Evolutionary conservation across 2,888 invertebrate species (phyloP), one percentile per base, ranked within the genome.

Genomic region (Agrochola macilenta): DNA sequence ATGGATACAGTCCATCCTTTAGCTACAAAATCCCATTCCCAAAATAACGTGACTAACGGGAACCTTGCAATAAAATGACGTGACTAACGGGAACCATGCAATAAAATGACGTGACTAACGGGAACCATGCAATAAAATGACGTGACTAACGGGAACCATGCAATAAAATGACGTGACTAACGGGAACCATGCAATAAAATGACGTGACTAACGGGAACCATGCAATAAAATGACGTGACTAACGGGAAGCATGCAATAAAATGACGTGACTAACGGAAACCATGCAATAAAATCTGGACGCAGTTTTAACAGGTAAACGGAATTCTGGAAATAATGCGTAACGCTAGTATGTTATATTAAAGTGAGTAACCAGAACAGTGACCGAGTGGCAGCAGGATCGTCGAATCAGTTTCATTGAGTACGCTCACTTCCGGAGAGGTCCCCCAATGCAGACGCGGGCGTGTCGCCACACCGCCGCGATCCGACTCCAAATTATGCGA

Each of bases 321-420:
- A 60, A 54, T 79, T 83, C 49, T 43, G 49, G 58, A 39, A 80
- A 74, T 65, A 70, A 72, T 83, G 78, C 85, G 84, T 84, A 81
- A 77, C 69, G 71, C 17, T 68, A 71, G 64, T 78, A 69, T 82
- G 61, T 68, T 77, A 63, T 80, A 76, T 79, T 76, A 69, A 65
- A 83, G 85, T 89, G 91, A 91, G 92, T 95, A 96, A 95, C 95
- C 93, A 95, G 96, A 95, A 95, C 96, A 96, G 95, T 96, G 96
- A 96, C 96, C 96, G 95, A 92, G 93, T 92, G 91, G 91, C 91
- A 91, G 89, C 92, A 91, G 90, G 93, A 94, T 92, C 93, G 89
- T 93, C 93, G 91, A 94, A 95, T 95, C 95, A 94, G 93, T 93
- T 94, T 93, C 94, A 95, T 95, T 95, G 95, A 94, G 93, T 90